phyloP scores from a whole-genome alignment of 2,113 vertebrate species.

The Spermophilus dauricus region DNA sequence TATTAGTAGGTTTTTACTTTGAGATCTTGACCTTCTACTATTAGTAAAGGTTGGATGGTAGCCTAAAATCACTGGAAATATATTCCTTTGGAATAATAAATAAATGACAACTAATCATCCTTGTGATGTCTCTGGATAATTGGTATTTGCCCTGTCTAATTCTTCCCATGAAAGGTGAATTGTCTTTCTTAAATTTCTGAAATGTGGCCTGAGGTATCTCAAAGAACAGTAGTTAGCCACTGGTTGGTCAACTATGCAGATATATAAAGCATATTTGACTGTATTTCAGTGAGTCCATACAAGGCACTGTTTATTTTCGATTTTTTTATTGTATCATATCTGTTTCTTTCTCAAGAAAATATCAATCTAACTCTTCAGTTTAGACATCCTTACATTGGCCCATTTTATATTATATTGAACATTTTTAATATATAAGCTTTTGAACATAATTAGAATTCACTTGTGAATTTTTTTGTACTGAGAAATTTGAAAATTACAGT shows the following conservation, averaged over 20 bases:
- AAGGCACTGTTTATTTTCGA: slow-evolving; percentile 81
- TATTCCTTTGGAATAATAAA: slow-evolving; percentile 88
- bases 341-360: slow-evolving; percentile 80
- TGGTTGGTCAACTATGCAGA: slow-evolving; percentile 76
- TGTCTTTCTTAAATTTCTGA: slow-evolving; percentile 90
- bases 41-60: neutral
- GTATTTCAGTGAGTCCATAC: slow-evolving; percentile 78
- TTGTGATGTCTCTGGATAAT: slow-evolving; percentile 93
- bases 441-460: slow-evolving; percentile 70
- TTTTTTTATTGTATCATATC: slow-evolving; percentile 72
- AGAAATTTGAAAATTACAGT: slow-evolving; percentile 54
- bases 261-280: slow-evolving; percentile 78
- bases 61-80: slow-evolving; percentile 63
- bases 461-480: slow-evolving; percentile 56
- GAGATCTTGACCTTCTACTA: neutral
- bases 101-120: slow-evolving; percentile 94
- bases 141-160: slow-evolving; percentile 93
- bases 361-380: slow-evolving; percentile 77
- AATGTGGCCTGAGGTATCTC: slow-evolving; percentile 91
- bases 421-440: slow-evolving; percentile 71
- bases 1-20: neutral
- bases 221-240: slow-evolving; percentile 89
- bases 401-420: slow-evolving; percentile 72
- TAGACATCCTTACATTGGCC: slow-evolving; percentile 75
- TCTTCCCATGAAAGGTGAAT: slow-evolving; percentile 94